phyloP scores from a whole-genome alignment of 2,888 invertebrate species.

The Sarcophaga rosellei region DNA sequence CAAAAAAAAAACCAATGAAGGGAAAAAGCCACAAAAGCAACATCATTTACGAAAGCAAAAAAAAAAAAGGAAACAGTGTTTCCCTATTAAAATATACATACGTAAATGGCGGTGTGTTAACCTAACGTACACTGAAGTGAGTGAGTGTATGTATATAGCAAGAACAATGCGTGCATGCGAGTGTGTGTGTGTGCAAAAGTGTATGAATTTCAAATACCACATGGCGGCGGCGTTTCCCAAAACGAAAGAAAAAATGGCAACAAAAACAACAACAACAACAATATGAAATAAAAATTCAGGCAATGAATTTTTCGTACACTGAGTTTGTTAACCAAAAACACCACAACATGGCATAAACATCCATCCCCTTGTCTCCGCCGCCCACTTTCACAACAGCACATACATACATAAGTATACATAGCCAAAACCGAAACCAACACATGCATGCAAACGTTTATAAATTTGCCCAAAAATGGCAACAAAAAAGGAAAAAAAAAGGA shows the following conservation, averaged over 20 bases:
- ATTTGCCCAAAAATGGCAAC: slow-evolving; percentile 54
- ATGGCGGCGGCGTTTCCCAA: slow-evolving; percentile 62
- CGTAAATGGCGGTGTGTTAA: background rate
- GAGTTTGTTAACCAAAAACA: slow-evolving; percentile 66
- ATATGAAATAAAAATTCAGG: slow-evolving; percentile 46
- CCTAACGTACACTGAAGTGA: background rate
- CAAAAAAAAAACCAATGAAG: slow-evolving; percentile 71
- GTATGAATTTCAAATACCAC: slow-evolving; percentile 52
- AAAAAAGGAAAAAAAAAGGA: slow-evolving; percentile 31
- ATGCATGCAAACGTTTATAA: slow-evolving; percentile 35
- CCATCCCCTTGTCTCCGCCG: background rate
- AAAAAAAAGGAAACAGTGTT: slow-evolving; percentile 1
- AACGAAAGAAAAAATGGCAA: slow-evolving; percentile 35
- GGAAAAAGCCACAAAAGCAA: slow-evolving; percentile 77
- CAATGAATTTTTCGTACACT: slow-evolving; percentile 53
- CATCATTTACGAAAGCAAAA: slow-evolving; percentile 61
- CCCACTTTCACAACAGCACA: slow-evolving; percentile 10
- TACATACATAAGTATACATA: background rate
- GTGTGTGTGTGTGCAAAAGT: slow-evolving; percentile 28
- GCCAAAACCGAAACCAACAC: slow-evolving; percentile 16
- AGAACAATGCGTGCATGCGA: slow-evolving; percentile 34
- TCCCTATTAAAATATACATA: slow-evolving; percentile 30
- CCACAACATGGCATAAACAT: slow-evolving; percentile 62
- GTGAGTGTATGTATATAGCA: slow-evolving; percentile 14
- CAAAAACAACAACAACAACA: slow-evolving; percentile 35